Conservation (phyloP, 2,113 vertebrate genomes). For the Lynx canadensis region DNA sequence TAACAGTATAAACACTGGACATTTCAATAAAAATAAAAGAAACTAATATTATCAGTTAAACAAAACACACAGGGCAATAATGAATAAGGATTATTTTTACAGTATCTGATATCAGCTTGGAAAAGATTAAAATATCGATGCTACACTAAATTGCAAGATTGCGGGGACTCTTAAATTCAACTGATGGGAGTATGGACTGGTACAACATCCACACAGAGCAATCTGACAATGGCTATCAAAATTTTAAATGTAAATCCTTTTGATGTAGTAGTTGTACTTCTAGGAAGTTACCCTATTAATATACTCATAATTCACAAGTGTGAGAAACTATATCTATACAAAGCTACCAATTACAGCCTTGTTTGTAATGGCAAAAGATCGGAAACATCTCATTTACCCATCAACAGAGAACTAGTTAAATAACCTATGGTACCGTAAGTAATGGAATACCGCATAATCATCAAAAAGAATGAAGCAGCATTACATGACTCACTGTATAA, state of each 20-base stretch:
- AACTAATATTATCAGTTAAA: constrained; percentile 27
- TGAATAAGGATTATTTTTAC: constrained; percentile 33
- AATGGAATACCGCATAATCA: background rate
- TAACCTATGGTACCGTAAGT: background rate
- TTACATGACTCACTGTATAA: background rate
- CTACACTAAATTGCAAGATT: background rate
- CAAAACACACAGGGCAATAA: background rate
- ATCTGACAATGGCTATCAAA: background rate
- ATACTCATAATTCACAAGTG: background rate
- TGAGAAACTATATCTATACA: background rate
- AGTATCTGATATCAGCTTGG: background rate
- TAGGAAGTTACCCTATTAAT: background rate
- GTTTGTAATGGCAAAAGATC: background rate
- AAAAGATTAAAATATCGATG: background rate
- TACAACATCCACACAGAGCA: background rate
- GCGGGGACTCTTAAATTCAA: background rate
- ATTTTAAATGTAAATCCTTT: background rate
- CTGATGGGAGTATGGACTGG: background rate
- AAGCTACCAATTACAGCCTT: background rate
- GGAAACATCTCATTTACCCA: background rate
- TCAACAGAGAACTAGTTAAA: background rate
- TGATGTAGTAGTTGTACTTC: background rate
- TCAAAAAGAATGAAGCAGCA: background rate
- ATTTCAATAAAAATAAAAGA: constrained; percentile 46
- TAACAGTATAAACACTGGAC: background rate